These are phyloP conservation scores for Sus scrofa DNA, from an alignment of 2,113 vertebrate genomes.

Conservation along the genomic window DNA sequence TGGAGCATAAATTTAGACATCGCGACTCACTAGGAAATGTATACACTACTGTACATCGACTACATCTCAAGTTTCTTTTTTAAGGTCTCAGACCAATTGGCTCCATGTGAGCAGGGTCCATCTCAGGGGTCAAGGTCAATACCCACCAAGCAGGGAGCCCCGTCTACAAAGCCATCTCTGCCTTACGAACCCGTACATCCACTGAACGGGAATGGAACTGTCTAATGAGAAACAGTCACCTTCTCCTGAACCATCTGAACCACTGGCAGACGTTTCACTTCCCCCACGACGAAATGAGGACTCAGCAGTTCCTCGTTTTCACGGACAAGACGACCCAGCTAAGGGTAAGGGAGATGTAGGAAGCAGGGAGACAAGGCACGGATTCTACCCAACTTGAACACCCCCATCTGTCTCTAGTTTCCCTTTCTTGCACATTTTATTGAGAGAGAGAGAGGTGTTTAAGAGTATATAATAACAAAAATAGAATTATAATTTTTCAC, in stretches of 20 bases:
- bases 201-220: neutral
- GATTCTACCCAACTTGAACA: neutral
- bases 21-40: too few relatives aligned
- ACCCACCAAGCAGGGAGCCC: neutral
- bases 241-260: accelerated
- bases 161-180: neutral
- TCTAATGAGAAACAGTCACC: neutral
- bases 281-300: neutral
- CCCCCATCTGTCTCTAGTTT: neutral
- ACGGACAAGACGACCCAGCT: accelerated
- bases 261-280: too few relatives aligned
- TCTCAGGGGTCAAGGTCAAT: neutral
- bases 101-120: neutral
- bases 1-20: too few relatives aligned
- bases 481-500: neutral
- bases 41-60: too few relatives aligned
- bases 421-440: neutral
- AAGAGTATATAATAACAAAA: neutral
- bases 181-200: neutral
- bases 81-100: too few relatives aligned
- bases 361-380: neutral
- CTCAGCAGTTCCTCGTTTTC: neutral
- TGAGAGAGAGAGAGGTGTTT: neutral
- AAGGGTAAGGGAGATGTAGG: neutral
- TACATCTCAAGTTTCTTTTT: too few relatives aligned